phyloP scores from a whole-genome alignment of 2,797 vertebrate genomes.

The Labroides dimidiatus region DNA sequence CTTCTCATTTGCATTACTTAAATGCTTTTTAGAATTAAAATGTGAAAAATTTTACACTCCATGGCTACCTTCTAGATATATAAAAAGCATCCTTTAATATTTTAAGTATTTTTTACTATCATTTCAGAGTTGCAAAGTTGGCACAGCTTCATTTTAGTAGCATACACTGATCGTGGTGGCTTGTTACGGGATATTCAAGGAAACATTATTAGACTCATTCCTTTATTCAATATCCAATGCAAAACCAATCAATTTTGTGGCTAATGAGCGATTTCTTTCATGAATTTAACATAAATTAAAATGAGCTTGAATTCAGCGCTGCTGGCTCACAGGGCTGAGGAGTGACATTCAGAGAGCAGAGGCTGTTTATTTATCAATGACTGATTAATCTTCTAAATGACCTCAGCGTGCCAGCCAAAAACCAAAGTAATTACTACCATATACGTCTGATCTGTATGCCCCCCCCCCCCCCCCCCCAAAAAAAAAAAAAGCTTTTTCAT shows the following conservation, averaged over 20 bases:
- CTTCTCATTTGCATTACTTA: too few species aligned
- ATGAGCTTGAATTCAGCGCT: slow-evolving; percentile 13
- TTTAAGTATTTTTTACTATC: background rate
- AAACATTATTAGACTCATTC: background rate
- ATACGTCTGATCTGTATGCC: slow-evolving; percentile 64
- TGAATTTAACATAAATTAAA: background rate
- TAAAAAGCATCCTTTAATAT: background rate
- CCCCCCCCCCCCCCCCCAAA: too few species aligned
- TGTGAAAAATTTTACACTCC: too few species aligned
- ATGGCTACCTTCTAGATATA: too few species aligned
- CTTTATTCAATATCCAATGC: slow-evolving; percentile 4
- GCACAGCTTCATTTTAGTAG: background rate
- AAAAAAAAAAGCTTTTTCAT: slow-evolving; percentile 52
- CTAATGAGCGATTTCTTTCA: too few species aligned
- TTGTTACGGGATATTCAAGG: background rate
- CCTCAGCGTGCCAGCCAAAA: slow-evolving; percentile 56
- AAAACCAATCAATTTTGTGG: too few species aligned
- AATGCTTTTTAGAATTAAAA: too few species aligned
- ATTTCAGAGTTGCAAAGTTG: background rate
- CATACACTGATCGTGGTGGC: background rate
- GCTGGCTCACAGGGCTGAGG: background rate
- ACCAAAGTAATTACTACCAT: slow-evolving; percentile 65
- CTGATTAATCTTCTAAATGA: slow-evolving; percentile 74
- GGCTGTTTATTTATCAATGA: slow-evolving; percentile 69
- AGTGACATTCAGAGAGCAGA: slow-evolving; percentile 45